Evolutionary conservation across 2,888 invertebrate genomes (phyloP).

Genomic region (Agrotis clavis): DNA sequence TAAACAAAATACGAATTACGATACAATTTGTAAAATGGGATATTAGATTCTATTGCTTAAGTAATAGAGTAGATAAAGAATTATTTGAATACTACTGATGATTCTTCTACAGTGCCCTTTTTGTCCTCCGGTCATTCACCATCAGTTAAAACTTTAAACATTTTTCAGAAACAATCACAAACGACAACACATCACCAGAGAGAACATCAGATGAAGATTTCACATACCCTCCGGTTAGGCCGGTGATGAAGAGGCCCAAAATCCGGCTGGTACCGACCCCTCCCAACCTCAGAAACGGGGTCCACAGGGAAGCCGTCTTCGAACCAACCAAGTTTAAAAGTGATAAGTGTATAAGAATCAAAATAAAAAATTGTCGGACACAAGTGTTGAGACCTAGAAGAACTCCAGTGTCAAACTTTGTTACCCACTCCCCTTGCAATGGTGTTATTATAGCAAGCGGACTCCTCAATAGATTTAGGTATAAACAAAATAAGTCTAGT

Average conservation of each 20-base stretch:
- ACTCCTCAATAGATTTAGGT: conserved; percentile 85
- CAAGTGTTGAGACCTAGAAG: conserved; percentile 68
- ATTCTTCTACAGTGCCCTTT: too few species aligned
- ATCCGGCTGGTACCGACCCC: conserved; percentile 73
- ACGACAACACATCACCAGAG: conserved; percentile 67
- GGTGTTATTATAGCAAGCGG: conserved; percentile 81
- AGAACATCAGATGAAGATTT: conserved; percentile 79
- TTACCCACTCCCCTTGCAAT: conserved; percentile 35
- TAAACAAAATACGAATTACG: too few species aligned
- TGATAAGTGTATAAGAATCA: conserved; percentile 76
- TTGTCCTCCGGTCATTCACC: background rate
- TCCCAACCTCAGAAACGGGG: conserved; percentile 64
- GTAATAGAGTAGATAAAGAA: too few species aligned
- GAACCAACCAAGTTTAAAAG: conserved; percentile 77
- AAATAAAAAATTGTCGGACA: conserved; percentile 81
- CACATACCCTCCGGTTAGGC: conserved; percentile 73
- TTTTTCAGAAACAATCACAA: conserved; percentile 71
- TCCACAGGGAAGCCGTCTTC: conserved; percentile 79
- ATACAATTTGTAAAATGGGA: too few species aligned
- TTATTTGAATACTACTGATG: too few species aligned
- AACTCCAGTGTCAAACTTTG: conserved; percentile 59
- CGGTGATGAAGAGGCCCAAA: conserved; percentile 75
- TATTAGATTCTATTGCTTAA: too few species aligned
- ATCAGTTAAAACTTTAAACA: background rate
- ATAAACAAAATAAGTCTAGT: conserved; percentile 77